Percentiles rank a stretch among this genome's conserved stretches.
Conservation (phyloP, 2,797 vertebrate species). For the Cossypha caffra region DNA sequence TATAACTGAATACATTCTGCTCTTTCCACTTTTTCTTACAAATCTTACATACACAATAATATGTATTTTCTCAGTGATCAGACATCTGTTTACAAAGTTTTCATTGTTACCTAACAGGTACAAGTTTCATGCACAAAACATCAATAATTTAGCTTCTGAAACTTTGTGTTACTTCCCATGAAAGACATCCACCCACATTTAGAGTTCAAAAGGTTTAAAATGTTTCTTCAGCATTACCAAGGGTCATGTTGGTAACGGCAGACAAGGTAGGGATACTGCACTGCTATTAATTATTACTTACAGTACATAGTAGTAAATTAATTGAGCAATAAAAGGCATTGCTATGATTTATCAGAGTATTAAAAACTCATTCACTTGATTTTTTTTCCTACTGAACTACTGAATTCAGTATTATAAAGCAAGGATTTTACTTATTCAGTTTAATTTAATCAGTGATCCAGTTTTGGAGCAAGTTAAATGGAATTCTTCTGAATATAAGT, state of each 20-base stretch:
- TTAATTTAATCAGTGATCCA: neutral
- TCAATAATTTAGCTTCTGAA: neutral
- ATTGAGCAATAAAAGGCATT: slow-evolving; percentile 19
- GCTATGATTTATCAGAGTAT: slow-evolving; percentile 27
- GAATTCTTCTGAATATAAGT: neutral
- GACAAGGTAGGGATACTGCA: neutral
- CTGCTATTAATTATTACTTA: slow-evolving; percentile 28
- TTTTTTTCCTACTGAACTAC: neutral
- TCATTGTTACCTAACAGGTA: neutral
- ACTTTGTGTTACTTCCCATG: neutral
- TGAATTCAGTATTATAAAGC: neutral
- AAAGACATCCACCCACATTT: neutral
- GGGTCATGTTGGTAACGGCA: neutral
- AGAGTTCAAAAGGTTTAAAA: neutral
- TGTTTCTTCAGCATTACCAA: neutral
- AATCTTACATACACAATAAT: neutral
- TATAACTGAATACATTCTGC: neutral
- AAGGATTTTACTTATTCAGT: neutral
- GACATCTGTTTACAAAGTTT: neutral
- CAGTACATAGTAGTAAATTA: neutral
- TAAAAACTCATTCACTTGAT: neutral
- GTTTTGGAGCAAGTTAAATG: neutral
- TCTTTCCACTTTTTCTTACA: neutral
- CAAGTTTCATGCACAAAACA: neutral
- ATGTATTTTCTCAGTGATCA: neutral